A percentile compares a stretch with the other conserved stretches of the same genome.
phyloP scores from a whole-genome alignment of 2,113 vertebrate species.

The Psophia crepitans region DNA sequence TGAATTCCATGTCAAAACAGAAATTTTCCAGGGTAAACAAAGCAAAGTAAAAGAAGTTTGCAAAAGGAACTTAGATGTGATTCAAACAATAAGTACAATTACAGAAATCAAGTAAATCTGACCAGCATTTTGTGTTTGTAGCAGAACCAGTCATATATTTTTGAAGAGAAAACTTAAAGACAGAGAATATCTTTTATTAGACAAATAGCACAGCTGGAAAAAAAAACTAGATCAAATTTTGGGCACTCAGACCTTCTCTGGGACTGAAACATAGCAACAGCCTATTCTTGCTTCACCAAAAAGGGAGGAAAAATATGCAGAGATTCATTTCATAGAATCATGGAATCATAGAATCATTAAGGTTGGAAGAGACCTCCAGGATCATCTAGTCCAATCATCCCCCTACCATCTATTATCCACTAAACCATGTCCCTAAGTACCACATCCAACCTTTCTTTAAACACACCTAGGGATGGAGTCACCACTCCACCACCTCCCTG shows the following conservation, averaged over 20 bases:
- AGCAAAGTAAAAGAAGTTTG: neutral
- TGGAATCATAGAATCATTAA: too few relatives aligned
- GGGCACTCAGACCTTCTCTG: neutral
- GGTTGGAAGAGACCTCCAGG: too few relatives aligned
- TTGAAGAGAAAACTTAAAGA: neutral
- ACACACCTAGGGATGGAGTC: too few relatives aligned
- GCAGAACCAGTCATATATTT: neutral
- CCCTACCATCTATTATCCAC: too few relatives aligned
- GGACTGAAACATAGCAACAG: neutral
- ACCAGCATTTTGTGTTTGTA: neutral
- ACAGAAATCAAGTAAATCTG: neutral
- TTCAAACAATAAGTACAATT: neutral
- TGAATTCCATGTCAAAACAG: neutral
- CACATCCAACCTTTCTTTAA: too few relatives aligned
- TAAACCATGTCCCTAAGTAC: too few relatives aligned
- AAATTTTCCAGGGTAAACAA: neutral
- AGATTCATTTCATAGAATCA: too few relatives aligned
- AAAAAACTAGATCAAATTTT: neutral
- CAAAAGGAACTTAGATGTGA: neutral
- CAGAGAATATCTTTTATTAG: neutral
- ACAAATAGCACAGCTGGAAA: neutral
- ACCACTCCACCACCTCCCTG: too few relatives aligned
- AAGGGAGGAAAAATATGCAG: neutral
- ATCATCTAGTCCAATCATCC: too few relatives aligned
- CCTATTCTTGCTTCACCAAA: neutral